A percentile compares a stretch with the other conserved stretches of the same genome.
Evolutionary conservation across 2,888 invertebrate genomes (phyloP).

Genomic region (Ametastegia equiseti): DNA sequence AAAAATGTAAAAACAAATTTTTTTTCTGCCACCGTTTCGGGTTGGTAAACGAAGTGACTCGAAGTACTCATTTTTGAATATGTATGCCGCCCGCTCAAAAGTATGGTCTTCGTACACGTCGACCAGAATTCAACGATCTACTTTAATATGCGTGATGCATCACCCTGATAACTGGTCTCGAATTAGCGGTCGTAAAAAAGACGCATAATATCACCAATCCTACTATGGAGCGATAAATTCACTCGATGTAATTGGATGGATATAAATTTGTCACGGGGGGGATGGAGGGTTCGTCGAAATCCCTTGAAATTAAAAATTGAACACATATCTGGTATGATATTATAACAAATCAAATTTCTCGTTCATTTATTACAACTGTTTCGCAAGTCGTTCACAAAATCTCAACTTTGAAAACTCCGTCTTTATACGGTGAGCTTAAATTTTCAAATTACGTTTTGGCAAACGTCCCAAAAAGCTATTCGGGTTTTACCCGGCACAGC

Average conservation of each 20-base stretch:
- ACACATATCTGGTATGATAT: not conserved
- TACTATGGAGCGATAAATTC: constrained; percentile 16
- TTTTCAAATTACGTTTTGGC: constrained; percentile 18
- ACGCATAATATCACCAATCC: constrained; percentile 11
- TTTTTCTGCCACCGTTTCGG: not conserved
- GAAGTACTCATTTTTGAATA: constrained; percentile 7
- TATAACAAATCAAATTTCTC: constrained; percentile 6
- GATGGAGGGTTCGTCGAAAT: not conserved
- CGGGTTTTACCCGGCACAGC: not conserved
- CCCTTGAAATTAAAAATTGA: constrained; percentile 2
- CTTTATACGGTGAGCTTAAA: not conserved
- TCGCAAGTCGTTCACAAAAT: too few species aligned
- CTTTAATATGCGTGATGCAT: constrained; percentile 30
- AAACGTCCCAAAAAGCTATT: constrained; percentile 20
- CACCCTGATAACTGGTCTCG: constrained; percentile 32
- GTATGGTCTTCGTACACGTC: not conserved
- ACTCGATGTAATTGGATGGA: not conserved
- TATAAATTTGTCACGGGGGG: not conserved
- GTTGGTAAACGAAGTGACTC: not conserved
- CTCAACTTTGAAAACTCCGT: not conserved
- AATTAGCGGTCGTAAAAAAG: constrained; percentile 35
- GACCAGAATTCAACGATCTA: not conserved
- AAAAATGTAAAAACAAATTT: constrained; percentile 13
- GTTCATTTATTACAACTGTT: not conserved
- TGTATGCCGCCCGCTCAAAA: not conserved